A percentile compares a stretch with the other conserved stretches of the same genome.
phyloP scores from a whole-genome alignment of 2,797 vertebrate genomes.

The Acomys russatus region DNA sequence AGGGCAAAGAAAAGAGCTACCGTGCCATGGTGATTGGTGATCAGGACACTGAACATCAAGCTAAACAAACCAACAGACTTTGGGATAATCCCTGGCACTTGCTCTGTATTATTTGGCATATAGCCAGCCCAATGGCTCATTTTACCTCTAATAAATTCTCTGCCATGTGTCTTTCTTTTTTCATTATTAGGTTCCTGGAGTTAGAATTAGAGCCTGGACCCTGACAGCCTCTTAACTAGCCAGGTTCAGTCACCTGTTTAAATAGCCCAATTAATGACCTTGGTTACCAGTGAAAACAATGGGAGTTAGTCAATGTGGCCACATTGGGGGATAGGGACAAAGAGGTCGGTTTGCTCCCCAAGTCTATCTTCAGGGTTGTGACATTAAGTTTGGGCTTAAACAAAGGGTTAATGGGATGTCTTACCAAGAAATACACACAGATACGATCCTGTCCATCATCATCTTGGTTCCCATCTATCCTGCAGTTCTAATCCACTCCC shows the following conservation, averaged over 20 bases:
- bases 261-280: not conserved
- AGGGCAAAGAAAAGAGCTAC: not conserved
- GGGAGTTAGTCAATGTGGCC: not conserved
- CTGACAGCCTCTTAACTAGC: not conserved
- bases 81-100: not conserved
- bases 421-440: not conserved
- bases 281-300: not conserved
- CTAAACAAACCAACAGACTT: not conserved
- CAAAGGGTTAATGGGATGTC: not conserved
- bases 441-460: not conserved
- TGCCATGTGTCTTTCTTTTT: not conserved
- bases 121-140: not conserved
- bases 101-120: not conserved
- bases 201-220: not conserved
- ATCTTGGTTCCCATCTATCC: not conserved
- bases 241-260: not conserved
- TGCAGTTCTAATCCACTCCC: not conserved
- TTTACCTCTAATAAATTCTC: constrained; percentile 23
- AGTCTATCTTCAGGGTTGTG: not conserved
- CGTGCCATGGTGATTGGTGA: not conserved
- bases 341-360: not conserved
- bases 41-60: not conserved
- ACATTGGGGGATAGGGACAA: not conserved
- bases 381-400: not conserved
- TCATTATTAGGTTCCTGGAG: not conserved